Base-by-base conservation (phyloP, 2,113 vertebrate species). In the Axis porcinus region DNA sequence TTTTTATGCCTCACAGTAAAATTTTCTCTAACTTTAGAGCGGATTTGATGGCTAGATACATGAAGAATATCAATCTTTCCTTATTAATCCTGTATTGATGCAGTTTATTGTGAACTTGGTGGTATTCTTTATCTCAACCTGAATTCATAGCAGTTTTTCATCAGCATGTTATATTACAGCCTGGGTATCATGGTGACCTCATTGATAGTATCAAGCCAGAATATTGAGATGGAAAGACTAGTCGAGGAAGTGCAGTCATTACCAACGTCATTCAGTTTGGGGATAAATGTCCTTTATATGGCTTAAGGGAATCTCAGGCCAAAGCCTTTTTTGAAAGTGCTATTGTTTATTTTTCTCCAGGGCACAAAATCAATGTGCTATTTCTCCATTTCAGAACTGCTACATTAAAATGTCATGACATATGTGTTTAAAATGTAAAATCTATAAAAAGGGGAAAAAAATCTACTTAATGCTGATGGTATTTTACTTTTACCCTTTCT, bases 381-480 rank as follows among this genome's bases (percentile, higher is more conserved):
- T 98, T 97, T 94, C 95, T 98, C 79, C 74, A 78, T 98, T 98
- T 97, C 91, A 97, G 96, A 95, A 89, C 62, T 93, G 97, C 92
- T 98, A 96, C 98, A 98, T 98, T 98, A 98, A 98, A 98, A 98
- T 98, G 97, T 97, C 98, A 98, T 98, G 98, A 97, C 97, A 98
- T 98, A 98, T 98, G 96, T 97, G 94, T 98, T 98, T 98, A 98
- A 98, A 98, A 98, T 98, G 98, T 98, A 98, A 98, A 98, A 98
- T 98, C 98, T 86, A 98, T 98, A 97, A 95, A 97, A 95, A 93
- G 40, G 52, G 67, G 97, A 95, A 93, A 93, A 91, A 97, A 96
- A 84, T 86, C 55, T 93, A 91, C 94, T 98, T 98, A 95, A 95
- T 95, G 86, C 93, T 96, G 95, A 97, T 97, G 92, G 84, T 89